Conservation (phyloP, 2,797 vertebrate genomes). For the Gambusia yucatana region DNA sequence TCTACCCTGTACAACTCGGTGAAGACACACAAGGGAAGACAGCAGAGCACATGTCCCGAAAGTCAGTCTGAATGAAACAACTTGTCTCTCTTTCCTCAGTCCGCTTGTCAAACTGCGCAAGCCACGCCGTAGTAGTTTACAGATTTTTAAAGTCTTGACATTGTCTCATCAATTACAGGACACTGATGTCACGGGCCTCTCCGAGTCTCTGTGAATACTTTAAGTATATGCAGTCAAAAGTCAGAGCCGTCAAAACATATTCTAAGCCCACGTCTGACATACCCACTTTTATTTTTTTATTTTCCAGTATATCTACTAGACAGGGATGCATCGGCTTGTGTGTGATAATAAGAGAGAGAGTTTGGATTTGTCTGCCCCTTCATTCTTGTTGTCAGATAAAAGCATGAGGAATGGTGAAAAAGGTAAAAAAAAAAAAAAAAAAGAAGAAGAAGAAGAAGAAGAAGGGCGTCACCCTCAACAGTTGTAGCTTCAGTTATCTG, state of each 20-base stretch:
- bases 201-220: slow-evolving; percentile 59
- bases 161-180: slow-evolving; percentile 68
- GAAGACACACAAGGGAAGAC: slow-evolving; percentile 46
- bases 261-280: slow-evolving; percentile 51
- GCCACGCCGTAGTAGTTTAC: slow-evolving; percentile 53
- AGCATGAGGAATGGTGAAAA: slow-evolving; percentile 67
- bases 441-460: too few relatives aligned
- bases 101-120: slow-evolving; percentile 45
- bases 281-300: slow-evolving; percentile 39
- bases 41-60: slow-evolving; percentile 48
- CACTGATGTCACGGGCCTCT: slow-evolving; percentile 53
- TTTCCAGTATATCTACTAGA: slow-evolving; percentile 48
- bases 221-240: slow-evolving; percentile 61
- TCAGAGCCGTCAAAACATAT: slow-evolving; percentile 63
- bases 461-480: slow-evolving; percentile 60
- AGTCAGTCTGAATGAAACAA: slow-evolving; percentile 67
- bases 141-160: slow-evolving; percentile 68
- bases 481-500: slow-evolving; percentile 72
- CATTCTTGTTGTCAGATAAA: slow-evolving; percentile 72
- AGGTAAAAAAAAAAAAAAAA: neutral
- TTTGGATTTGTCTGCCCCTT: slow-evolving; percentile 57
- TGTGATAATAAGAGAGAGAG: slow-evolving; percentile 26
- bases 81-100: slow-evolving; percentile 62
- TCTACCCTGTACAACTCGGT: slow-evolving; percentile 26
- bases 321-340: slow-evolving; percentile 24